phyloP scores from a whole-genome alignment of 1,140 invertebrate genomes.

The Drosophila parabipectinata region DNA sequence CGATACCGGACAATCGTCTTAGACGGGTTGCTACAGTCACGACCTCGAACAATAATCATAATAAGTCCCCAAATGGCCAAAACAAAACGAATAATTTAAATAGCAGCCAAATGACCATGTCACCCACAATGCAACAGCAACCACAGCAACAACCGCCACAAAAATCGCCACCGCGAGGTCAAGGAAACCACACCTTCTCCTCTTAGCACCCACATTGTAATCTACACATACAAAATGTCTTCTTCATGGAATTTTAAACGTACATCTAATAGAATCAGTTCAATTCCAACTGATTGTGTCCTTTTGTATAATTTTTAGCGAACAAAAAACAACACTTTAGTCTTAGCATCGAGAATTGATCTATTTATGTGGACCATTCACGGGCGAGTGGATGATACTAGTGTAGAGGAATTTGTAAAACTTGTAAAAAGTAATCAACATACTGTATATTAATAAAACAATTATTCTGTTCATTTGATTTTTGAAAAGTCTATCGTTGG shows the following conservation, averaged over 20 bases:
- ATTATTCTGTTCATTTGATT: constrained; percentile 63
- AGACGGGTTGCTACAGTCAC: constrained; percentile 75
- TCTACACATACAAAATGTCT: constrained; percentile 62
- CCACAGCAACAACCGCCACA: constrained; percentile 29
- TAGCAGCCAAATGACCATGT: constrained; percentile 55
- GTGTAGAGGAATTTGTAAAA: constrained; percentile 50
- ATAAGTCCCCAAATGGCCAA: constrained; percentile 74
- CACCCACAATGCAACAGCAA: constrained; percentile 49
- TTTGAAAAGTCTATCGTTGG: constrained; percentile 74
- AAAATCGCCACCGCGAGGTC: constrained; percentile 54
- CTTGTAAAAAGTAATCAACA: constrained; percentile 54
- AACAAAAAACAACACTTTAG: constrained; percentile 52
- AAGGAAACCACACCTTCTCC: constrained; percentile 43
- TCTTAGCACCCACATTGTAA: constrained; percentile 66
- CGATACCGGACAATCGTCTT: constrained; percentile 76
- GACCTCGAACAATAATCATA: constrained; percentile 72
- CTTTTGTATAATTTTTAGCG: constrained; percentile 67
- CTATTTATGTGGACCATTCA: constrained; percentile 28
- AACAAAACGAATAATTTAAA: constrained; percentile 61
- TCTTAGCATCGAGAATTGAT: constrained; percentile 30
- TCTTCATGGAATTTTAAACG: constrained; percentile 74
- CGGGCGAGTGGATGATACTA: constrained; percentile 2
- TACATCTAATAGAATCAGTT: constrained; percentile 1
- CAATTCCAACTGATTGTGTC: constrained; percentile 15
- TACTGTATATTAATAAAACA: constrained; percentile 50